These are phyloP conservation scores for Cyclophora albipunctata DNA, from an alignment of 2,888 invertebrate genomes.

Conservation along the genomic window DNA sequence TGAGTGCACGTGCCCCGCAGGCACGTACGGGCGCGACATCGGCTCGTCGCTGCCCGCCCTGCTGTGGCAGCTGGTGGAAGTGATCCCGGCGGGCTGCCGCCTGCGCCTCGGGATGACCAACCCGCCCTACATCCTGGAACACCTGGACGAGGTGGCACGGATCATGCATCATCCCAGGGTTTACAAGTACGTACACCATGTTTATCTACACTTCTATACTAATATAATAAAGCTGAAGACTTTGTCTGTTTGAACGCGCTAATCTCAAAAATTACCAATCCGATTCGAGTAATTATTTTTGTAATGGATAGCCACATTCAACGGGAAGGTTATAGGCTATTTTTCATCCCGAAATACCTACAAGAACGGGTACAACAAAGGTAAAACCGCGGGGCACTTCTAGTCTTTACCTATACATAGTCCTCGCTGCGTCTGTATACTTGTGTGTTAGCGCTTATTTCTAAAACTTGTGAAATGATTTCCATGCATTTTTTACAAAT, in stretches of 20 bases:
- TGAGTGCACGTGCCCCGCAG: constrained; percentile 29
- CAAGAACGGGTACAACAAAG: no score
- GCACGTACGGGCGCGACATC: constrained; percentile 96
- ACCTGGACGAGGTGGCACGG: constrained; percentile 90
- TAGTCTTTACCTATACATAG: not conserved
- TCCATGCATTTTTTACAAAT: no score
- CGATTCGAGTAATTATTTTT: no score
- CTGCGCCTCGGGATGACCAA: constrained; percentile 98
- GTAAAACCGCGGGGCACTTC: no score
- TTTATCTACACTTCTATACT: no score
- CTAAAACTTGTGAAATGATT: no score
- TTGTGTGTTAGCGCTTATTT: not conserved
- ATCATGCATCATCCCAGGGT: constrained; percentile 92
- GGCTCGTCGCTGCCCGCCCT: constrained; percentile 90
- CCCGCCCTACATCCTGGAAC: constrained; percentile 97
- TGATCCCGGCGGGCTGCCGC: constrained; percentile 83
- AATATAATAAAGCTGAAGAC: no score
- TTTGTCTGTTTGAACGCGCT: no score
- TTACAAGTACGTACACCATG: constrained; percentile 72
- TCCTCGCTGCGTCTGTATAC: not conserved
- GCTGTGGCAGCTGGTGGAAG: constrained; percentile 87
- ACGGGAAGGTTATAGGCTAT: no score
- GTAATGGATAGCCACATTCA: no score
- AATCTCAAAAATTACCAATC: no score
- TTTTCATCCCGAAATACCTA: no score